Percentiles rank a stretch among this genome's conserved stretches.
phyloP scores from a whole-genome alignment of 2,113 vertebrate species.

The Gavialis gangeticus region DNA sequence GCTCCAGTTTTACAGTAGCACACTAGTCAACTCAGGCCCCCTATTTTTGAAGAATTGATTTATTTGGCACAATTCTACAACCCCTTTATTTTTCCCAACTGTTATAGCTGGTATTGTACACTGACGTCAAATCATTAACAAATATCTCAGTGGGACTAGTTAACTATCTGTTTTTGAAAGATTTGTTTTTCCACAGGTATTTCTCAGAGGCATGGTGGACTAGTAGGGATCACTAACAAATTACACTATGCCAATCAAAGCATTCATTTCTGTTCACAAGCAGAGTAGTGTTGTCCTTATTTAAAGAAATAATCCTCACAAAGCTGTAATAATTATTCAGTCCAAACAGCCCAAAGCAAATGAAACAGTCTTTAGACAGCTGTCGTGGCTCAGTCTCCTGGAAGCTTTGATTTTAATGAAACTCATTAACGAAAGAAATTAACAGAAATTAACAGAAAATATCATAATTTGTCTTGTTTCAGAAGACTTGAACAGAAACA shows the following conservation, averaged over 20 bases:
- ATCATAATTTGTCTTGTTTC: constrained; percentile 85
- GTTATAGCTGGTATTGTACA: constrained; percentile 49
- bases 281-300: constrained; percentile 72
- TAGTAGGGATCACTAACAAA: constrained; percentile 47
- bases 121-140: constrained; percentile 47
- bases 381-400: constrained; percentile 80
- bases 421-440: constrained; percentile 84
- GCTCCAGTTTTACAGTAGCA: neutral
- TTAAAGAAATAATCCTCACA: constrained; percentile 76
- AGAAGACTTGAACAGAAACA: constrained; percentile 80
- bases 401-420: constrained; percentile 85
- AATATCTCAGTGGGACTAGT: neutral
- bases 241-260: constrained; percentile 36
- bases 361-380: constrained; percentile 81
- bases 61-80: constrained; percentile 49
- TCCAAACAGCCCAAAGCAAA: constrained; percentile 77
- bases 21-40: neutral
- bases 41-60: constrained; percentile 33
- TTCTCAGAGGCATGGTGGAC: constrained; percentile 56
- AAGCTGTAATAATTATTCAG: constrained; percentile 80
- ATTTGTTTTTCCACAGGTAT: constrained; percentile 72
- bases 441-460: constrained; percentile 82
- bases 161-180: constrained; percentile 43
- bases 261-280: constrained; percentile 64
- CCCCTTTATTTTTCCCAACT: constrained; percentile 22